Evolutionary conservation across 2,113 vertebrate genomes (phyloP).

Genomic region (Zosterops pallidus): DNA sequence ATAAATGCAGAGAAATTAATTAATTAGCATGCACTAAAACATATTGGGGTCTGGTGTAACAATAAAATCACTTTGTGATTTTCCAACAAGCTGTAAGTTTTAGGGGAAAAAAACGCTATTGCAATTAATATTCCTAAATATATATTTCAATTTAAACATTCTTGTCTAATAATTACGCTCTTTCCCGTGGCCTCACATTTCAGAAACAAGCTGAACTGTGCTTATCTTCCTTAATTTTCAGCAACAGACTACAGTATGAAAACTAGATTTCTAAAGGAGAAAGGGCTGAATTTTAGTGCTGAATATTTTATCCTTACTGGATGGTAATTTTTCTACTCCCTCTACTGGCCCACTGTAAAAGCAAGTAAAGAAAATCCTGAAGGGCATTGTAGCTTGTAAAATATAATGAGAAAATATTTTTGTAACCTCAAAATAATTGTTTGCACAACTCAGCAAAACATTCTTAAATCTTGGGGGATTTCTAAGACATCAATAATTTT

Average conservation of each 20-base stretch:
- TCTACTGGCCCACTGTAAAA: constrained; percentile 23
- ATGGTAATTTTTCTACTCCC: constrained; percentile 31
- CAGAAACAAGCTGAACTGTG: not conserved
- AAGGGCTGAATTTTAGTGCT: not conserved
- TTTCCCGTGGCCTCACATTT: not conserved
- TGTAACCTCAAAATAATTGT: not conserved
- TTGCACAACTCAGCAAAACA: not conserved
- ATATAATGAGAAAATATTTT: not conserved
- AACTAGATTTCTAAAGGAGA: not conserved
- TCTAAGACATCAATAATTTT: not conserved
- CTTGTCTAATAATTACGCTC: not conserved
- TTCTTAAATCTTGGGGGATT: not conserved
- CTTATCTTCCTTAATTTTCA: not conserved
- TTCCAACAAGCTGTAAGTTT: not conserved
- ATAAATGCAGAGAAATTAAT: not conserved
- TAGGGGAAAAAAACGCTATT: accelerated
- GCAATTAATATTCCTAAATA: not conserved
- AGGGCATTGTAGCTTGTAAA: not conserved
- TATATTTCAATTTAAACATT: not conserved
- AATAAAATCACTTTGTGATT: not conserved
- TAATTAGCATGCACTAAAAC: not conserved
- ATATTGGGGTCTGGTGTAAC: not conserved
- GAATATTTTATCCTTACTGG: not conserved
- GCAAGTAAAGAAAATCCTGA: not conserved
- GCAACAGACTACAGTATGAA: not conserved